A percentile compares a stretch with the other conserved stretches of the same genome.
These are phyloP conservation scores for Ferdinandea cuprea DNA, from an alignment of 2,888 invertebrate species.

Conservation along the genomic window DNA sequence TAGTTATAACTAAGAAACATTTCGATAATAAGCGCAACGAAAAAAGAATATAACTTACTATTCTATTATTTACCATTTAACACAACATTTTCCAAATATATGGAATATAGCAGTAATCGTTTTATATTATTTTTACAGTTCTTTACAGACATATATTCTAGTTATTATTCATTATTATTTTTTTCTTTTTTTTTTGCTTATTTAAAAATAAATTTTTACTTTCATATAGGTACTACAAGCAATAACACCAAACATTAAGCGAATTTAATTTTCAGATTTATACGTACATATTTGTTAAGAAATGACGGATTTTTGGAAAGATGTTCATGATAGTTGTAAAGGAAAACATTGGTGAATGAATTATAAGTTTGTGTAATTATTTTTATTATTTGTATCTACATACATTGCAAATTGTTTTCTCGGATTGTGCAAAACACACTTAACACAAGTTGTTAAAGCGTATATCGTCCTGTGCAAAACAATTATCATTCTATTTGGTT, in stretches of 20 bases:
- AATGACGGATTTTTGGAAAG: neutral
- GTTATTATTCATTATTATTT: neutral
- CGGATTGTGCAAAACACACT: no score
- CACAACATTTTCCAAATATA: constrained; percentile 54
- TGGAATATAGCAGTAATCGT: constrained; percentile 26
- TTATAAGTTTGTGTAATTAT: no score
- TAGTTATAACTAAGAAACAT: constrained; percentile 20
- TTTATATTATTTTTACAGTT: constrained; percentile 36
- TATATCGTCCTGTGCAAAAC: no score
- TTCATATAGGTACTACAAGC: constrained; percentile 44
- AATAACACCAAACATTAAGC: constrained; percentile 61
- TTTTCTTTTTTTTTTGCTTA: constrained; percentile 16
- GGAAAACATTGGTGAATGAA: no score
- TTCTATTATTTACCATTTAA: constrained; percentile 64
- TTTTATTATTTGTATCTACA: no score
- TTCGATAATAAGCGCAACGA: constrained; percentile 56
- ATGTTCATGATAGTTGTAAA: neutral
- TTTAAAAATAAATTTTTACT: constrained; percentile 46
- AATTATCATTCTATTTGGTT: no score
- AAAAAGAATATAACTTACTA: constrained; percentile 43
- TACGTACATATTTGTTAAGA: neutral
- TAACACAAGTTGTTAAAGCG: no score
- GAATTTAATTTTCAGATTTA: constrained; percentile 12
- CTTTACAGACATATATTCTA: constrained; percentile 16
- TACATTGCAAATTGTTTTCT: no score